Percentiles rank a stretch among this genome's conserved stretches.
These are phyloP conservation scores for Pseudolaguvia tuberculata DNA, from an alignment of 2,113 vertebrate genomes.

Conservation along the genomic window DNA sequence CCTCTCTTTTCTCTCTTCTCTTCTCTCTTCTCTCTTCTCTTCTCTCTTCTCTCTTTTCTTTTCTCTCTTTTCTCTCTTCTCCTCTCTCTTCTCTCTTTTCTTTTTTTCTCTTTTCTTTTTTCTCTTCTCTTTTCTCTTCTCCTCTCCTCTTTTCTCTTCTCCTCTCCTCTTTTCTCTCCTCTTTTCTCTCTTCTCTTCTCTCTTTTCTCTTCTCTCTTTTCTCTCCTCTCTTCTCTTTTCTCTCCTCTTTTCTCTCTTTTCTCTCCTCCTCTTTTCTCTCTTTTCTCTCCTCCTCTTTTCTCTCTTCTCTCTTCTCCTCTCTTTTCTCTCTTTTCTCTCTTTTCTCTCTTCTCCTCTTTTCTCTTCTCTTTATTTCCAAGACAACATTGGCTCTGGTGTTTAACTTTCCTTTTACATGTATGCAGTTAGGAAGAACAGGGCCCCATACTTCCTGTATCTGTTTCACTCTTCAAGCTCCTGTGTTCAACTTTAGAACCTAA, in stretches of 20 bases:
- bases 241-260: conserved; percentile 34
- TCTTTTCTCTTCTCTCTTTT: conserved; percentile 34
- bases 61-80: no score
- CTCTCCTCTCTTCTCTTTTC: conserved; percentile 26
- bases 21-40: conserved; percentile 27
- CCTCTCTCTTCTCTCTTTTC: conserved; percentile 27
- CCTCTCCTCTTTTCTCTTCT: conserved; percentile 35
- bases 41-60: conserved; percentile 25
- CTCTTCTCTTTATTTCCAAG: conserved; percentile 40
- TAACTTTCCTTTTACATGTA: conserved; percentile 27
- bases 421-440: conserved; percentile 38
- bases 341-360: conserved; percentile 29
- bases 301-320: conserved; percentile 26
- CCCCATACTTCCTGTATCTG: conserved; percentile 44
- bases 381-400: conserved; percentile 39
- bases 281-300: conserved; percentile 36
- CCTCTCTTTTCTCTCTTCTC: conserved; percentile 26
- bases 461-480: conserved; percentile 32
- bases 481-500: conserved; percentile 47
- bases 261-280: no score
- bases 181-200: conserved; percentile 36
- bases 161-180: conserved; percentile 26
- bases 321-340: conserved; percentile 28
- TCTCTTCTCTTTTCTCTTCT: conserved; percentile 28
- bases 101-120: conserved; percentile 39